Evolutionary conservation across 2,113 vertebrate genomes (phyloP).

Genomic region (Leucoraja erinaceus): DNA sequence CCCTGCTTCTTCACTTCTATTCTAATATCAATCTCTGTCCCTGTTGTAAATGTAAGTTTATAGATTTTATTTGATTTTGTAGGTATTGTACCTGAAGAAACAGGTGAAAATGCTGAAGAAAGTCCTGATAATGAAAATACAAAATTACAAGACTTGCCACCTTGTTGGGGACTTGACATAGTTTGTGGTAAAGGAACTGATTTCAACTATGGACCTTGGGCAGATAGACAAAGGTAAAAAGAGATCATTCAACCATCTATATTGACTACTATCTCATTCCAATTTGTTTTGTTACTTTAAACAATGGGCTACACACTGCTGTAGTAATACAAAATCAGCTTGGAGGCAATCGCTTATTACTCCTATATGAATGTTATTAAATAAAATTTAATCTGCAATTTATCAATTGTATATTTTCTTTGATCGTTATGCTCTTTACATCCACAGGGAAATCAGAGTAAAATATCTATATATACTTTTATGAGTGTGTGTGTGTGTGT

Average conservation of each 20-base stretch:
- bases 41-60: not conserved
- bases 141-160: slow-evolving; percentile 89
- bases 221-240: slow-evolving; percentile 85
- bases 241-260: not conserved
- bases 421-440: too few species aligned
- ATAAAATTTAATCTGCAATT: too few species aligned
- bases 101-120: slow-evolving; percentile 69
- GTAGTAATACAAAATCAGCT: too few species aligned
- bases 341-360: too few species aligned
- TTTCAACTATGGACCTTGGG: slow-evolving; percentile 97
- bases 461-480: too few species aligned
- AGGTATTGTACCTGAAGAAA: slow-evolving; percentile 89
- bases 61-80: slow-evolving; percentile 1
- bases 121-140: slow-evolving; percentile 75
- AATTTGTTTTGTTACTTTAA: too few species aligned
- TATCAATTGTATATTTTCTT: too few species aligned
- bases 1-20: not conserved
- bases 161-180: slow-evolving; percentile 94
- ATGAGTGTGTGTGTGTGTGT: too few species aligned
- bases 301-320: too few species aligned
- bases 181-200: slow-evolving; percentile 98
- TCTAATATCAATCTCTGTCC: too few species aligned
- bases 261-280: not conserved
- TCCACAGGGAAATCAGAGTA: too few species aligned
- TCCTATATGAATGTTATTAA: too few species aligned